These are phyloP conservation scores for Ectemnius continuus DNA, from an alignment of 2,888 invertebrate species.

Conservation along the genomic window DNA sequence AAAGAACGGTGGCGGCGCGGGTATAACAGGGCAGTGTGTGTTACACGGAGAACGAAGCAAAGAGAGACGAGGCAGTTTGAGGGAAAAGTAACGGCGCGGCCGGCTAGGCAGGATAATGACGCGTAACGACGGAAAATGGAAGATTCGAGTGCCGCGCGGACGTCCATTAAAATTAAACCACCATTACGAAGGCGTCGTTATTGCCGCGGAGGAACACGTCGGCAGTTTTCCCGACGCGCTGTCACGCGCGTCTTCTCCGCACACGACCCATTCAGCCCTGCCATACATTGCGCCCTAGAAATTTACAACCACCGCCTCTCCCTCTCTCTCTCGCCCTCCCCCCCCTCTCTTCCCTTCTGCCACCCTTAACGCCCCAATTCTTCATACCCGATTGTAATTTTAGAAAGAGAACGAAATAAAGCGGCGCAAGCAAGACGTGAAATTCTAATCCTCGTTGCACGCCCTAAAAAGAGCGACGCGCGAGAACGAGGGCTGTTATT, in stretches of 20 bases:
- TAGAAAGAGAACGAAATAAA: no score
- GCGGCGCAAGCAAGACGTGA: no score
- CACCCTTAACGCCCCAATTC: no score
- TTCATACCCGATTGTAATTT: no score
- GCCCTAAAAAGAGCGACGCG: no score
- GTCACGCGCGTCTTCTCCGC: neutral
- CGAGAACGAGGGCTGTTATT: no score
- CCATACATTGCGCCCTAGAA: no score
- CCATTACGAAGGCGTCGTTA: conserved; percentile 32
- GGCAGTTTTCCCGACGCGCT: conserved; percentile 1
- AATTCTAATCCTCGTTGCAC: no score
- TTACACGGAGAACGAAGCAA: neutral
- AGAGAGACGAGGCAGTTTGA: conserved; percentile 6
- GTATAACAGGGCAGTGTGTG: no score
- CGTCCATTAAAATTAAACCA: conserved; percentile 43
- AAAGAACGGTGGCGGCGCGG: no score
- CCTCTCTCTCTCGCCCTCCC: neutral
- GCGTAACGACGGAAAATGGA: conserved; percentile 33
- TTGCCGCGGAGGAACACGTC: conserved; percentile 18
- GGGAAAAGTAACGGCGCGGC: neutral
- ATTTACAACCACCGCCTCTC: neutral
- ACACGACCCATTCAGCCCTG: neutral
- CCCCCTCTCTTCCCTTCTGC: neutral
- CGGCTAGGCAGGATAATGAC: conserved; percentile 27
- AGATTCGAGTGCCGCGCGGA: conserved; percentile 18